Percentiles rank a stretch among this genome's conserved stretches.
Conservation (phyloP, 2,797 vertebrate genomes). For the Agapornis canus region DNA sequence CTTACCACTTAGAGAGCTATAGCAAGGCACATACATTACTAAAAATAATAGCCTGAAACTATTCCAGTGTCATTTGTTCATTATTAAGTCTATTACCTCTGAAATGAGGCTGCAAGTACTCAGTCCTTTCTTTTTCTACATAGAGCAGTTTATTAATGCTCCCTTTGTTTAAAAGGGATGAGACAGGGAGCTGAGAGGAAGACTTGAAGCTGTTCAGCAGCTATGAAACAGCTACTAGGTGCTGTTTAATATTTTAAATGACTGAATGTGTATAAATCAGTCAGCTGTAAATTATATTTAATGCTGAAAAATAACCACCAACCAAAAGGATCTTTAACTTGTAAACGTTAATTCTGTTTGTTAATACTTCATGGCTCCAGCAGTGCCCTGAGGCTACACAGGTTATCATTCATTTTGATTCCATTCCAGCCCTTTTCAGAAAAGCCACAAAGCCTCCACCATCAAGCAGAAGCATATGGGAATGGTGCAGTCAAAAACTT, state of each 20-base stretch:
- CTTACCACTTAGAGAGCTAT: background rate
- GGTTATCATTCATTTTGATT: constrained; percentile 48
- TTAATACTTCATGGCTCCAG: constrained; percentile 41
- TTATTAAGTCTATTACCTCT: constrained; percentile 59
- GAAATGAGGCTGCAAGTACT: constrained; percentile 44
- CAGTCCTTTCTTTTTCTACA: background rate
- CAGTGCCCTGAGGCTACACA: background rate
- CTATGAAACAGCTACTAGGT: constrained; percentile 1
- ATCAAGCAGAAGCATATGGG: background rate
- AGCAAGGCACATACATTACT: constrained; percentile 11
- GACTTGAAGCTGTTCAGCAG: constrained; percentile 30
- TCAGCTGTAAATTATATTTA: constrained; percentile 43
- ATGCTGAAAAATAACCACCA: constrained; percentile 50
- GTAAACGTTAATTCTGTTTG: constrained; percentile 63
- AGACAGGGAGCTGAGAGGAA: background rate
- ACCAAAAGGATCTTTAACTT: constrained; percentile 59
- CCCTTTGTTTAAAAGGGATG: constrained; percentile 50
- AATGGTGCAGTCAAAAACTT: background rate
- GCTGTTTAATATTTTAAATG: constrained; percentile 48
- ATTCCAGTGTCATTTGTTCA: constrained; percentile 32
- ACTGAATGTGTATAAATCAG: constrained; percentile 36
- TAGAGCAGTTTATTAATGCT: constrained; percentile 49
- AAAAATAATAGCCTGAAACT: constrained; percentile 61
- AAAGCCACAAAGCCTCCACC: background rate
- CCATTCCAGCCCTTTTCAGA: background rate